These are phyloP conservation scores for Catocala nupta DNA, from an alignment of 2,888 invertebrate species.

Conservation along the genomic window DNA sequence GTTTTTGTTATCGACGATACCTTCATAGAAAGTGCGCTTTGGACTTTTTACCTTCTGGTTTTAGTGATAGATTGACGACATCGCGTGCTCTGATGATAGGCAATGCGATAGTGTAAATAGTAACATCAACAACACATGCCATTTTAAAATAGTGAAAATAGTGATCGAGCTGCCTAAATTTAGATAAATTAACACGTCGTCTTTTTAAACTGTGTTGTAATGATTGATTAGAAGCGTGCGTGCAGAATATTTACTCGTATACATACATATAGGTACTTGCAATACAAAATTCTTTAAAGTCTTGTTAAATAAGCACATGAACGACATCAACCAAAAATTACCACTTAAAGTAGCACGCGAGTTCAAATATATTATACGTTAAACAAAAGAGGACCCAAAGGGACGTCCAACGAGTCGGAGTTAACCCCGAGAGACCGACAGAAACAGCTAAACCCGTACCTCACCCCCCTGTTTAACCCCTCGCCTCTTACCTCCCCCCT, in stretches of 20 bases:
- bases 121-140: slow-evolving; percentile 8
- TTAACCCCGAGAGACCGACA: slow-evolving; percentile 60
- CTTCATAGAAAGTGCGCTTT: slow-evolving; percentile 23
- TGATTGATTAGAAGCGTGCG: slow-evolving; percentile 5
- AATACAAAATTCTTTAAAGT: neutral
- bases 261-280: neutral
- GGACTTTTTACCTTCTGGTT: slow-evolving; percentile 10
- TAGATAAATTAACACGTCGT: neutral
- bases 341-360: slow-evolving; percentile 59
- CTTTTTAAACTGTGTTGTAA: neutral
- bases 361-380: slow-evolving; percentile 73
- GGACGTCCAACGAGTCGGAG: slow-evolving; percentile 59
- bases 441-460: slow-evolving; percentile 52
- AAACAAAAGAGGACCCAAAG: slow-evolving; percentile 76
- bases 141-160: neutral
- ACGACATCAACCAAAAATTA: slow-evolving; percentile 48
- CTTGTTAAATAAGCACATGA: neutral
- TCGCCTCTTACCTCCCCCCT: slow-evolving; percentile 30
- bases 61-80: slow-evolving; percentile 20
- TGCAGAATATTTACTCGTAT: neutral
- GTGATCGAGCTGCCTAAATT: neutral
- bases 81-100: slow-evolving; percentile 13
- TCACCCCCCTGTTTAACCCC: slow-evolving; percentile 30
- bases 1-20: slow-evolving; percentile 53
- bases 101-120: slow-evolving; percentile 7